phyloP scores from a whole-genome alignment of 2,113 vertebrate species.

The Mesocricetus auratus region DNA sequence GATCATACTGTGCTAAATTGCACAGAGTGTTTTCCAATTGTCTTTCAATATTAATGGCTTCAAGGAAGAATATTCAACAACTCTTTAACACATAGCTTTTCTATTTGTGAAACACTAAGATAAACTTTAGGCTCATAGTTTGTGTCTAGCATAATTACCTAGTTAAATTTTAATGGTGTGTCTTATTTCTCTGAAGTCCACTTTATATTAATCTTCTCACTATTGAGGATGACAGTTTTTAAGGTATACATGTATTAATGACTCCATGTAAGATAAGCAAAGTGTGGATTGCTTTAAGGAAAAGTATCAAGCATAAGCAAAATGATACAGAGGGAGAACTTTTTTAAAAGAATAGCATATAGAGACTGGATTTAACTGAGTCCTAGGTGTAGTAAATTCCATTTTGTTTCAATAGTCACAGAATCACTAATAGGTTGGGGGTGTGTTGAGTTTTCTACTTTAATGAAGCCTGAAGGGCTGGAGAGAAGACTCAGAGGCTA shows the following conservation, averaged over 20 bases:
- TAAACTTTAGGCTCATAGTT: background rate
- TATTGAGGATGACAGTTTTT: background rate
- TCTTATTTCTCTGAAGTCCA: background rate
- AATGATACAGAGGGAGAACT: background rate
- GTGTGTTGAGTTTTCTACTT: background rate
- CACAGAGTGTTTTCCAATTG: background rate
- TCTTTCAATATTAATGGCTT: constrained; percentile 33
- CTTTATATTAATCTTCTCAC: background rate
- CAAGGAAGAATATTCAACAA: constrained; percentile 1
- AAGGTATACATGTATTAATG: background rate
- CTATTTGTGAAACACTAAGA: background rate
- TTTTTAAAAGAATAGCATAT: background rate
- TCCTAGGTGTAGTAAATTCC: background rate
- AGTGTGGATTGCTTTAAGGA: background rate
- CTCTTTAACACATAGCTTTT: background rate
- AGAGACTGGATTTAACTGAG: background rate
- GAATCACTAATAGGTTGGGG: background rate
- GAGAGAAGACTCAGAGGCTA: no score
- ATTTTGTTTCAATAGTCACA: background rate
- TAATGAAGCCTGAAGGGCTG: background rate
- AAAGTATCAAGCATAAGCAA: background rate
- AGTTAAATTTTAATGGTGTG: constrained; percentile 6
- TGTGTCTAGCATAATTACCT: background rate
- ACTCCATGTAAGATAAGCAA: constrained; percentile 14
- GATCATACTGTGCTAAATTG: constrained; percentile 30